phyloP scores from a whole-genome alignment of 53 echinoderm and acorn worm species.

The Arbacia lixula region DNA sequence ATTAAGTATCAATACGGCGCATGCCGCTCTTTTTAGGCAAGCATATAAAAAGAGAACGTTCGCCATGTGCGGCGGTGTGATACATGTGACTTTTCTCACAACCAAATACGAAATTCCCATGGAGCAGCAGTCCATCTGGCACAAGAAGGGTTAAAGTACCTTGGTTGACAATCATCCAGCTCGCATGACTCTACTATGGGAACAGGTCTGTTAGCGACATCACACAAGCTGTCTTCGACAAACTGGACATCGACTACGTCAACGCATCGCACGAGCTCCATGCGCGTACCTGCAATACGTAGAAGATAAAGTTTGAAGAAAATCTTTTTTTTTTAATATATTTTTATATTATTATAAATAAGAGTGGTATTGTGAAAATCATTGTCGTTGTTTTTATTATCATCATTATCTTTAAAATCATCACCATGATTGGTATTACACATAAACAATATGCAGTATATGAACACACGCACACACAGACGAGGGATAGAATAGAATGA shows the following conservation, averaged over 20 bases:
- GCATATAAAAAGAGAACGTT: too few relatives aligned
- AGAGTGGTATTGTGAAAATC: background rate
- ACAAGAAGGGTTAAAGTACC: too few relatives aligned
- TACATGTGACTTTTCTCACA: too few relatives aligned
- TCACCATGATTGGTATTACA: background rate
- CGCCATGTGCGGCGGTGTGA: too few relatives aligned
- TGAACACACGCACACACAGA: background rate
- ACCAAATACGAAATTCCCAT: too few relatives aligned
- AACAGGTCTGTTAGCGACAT: conserved; percentile 6
- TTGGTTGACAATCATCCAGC: conserved; percentile 16
- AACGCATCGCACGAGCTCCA: conserved; percentile 44
- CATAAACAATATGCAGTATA: background rate
- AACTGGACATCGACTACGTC: conserved; percentile 15
- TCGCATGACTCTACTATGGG: conserved; percentile 12
- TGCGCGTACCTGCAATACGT: conserved; percentile 16
- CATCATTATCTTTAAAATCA: background rate
- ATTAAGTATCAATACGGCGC: too few relatives aligned
- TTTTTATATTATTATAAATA: background rate
- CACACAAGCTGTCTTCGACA: conserved; percentile 23
- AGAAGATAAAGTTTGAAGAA: background rate
- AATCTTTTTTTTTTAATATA: background rate
- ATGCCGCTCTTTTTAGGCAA: too few relatives aligned
- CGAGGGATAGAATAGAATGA: too few relatives aligned
- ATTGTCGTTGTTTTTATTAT: background rate
- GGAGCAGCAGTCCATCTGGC: too few relatives aligned